phyloP scores from a whole-genome alignment of 1,140 invertebrate species.

The Pseudomyrmex dendroicus region DNA sequence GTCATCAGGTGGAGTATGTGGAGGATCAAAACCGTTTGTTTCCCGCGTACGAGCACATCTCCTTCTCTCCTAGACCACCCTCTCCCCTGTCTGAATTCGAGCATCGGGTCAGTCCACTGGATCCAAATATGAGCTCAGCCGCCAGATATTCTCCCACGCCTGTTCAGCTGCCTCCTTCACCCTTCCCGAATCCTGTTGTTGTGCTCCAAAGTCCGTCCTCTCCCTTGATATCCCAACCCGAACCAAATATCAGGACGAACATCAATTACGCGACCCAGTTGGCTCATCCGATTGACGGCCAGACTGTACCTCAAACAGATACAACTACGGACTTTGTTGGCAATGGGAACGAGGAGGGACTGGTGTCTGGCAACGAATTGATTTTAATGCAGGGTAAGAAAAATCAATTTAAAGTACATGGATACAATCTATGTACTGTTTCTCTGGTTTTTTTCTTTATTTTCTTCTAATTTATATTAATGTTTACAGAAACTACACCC shows the following conservation, averaged over 20 bases:
- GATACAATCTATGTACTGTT: no score
- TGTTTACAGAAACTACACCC: slow-evolving; percentile 74
- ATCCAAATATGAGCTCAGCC: slow-evolving; percentile 87
- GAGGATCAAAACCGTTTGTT: slow-evolving; percentile 84
- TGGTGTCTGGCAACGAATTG: slow-evolving; percentile 81
- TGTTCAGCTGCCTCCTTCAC: slow-evolving; percentile 81
- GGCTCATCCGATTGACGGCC: slow-evolving; percentile 71
- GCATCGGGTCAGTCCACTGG: slow-evolving; percentile 86
- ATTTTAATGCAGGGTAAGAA: slow-evolving; percentile 82
- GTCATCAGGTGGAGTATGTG: slow-evolving; percentile 85
- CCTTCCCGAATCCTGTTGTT: slow-evolving; percentile 86
- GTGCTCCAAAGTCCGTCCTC: slow-evolving; percentile 83
- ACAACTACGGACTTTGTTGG: slow-evolving; percentile 79
- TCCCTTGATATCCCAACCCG: slow-evolving; percentile 79
- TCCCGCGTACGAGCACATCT: slow-evolving; percentile 82
- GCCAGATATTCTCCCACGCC: slow-evolving; percentile 86
- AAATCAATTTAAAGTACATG: background rate
- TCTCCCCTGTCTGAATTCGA: slow-evolving; percentile 85
- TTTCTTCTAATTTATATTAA: background rate
- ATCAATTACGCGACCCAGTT: slow-evolving; percentile 81
- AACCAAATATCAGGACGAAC: slow-evolving; percentile 72
- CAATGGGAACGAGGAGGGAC: slow-evolving; percentile 76
- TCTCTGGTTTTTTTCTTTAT: background rate
- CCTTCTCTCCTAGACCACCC: slow-evolving; percentile 82
- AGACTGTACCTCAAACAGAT: slow-evolving; percentile 75